Conservation (phyloP, 2,888 invertebrate genomes). For the Argynnis bischoffii region DNA sequence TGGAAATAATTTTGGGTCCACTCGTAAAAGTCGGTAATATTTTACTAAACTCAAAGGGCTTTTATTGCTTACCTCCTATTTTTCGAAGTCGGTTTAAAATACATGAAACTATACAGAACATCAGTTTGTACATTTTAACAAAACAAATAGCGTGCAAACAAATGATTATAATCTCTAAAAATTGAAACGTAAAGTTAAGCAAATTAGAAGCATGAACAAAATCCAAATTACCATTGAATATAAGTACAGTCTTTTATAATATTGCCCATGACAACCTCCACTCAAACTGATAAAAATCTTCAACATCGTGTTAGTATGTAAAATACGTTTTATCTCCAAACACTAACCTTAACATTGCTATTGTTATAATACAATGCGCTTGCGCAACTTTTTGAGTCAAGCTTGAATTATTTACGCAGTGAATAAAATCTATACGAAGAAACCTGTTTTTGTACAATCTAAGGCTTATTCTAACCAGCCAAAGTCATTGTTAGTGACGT, state of each 20-base stretch:
- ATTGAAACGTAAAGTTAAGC: background rate
- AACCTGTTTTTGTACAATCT: background rate
- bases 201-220: no score
- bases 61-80: no score
- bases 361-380: constrained; percentile 10
- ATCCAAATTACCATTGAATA: no score
- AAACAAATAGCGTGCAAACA: no score
- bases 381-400: constrained; percentile 9
- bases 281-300: constrained; percentile 7
- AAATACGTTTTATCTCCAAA: constrained; percentile 1
- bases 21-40: no score
- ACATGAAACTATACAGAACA: no score
- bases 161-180: background rate
- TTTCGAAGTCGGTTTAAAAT: no score
- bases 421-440: background rate
- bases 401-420: background rate
- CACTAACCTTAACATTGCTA: constrained; percentile 15
- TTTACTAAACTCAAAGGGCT: no score
- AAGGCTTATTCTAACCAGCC: no score
- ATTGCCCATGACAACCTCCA: constrained; percentile 6
- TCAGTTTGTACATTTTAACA: no score
- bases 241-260: background rate
- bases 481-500: no score
- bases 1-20: no score
- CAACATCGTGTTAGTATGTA: constrained; percentile 8